phyloP scores from a whole-genome alignment of 2,113 vertebrate genomes.

The Pyrgilauda ruficollis region DNA sequence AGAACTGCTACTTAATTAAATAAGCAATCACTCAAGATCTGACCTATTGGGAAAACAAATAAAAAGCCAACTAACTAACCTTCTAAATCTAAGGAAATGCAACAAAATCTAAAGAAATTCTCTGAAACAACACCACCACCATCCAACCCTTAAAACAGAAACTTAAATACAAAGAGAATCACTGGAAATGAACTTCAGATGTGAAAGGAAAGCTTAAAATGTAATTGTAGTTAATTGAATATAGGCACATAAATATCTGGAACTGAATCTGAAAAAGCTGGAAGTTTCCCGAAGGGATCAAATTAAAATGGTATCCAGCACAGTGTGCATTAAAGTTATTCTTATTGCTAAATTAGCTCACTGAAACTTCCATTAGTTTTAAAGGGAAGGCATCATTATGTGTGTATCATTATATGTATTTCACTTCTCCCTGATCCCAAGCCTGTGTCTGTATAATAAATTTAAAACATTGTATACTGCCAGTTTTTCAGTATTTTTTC shows the following conservation, averaged over 20 bases:
- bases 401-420: background rate
- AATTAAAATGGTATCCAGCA: background rate
- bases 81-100: background rate
- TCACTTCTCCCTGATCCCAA: background rate
- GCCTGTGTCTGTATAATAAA: background rate
- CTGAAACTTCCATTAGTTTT: background rate
- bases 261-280: background rate
- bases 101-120: background rate
- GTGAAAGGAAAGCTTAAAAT: background rate
- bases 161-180: background rate
- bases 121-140: rapidly evolving
- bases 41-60: background rate
- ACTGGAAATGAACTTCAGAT: background rate
- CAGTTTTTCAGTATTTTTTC: background rate
- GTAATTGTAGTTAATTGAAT: background rate
- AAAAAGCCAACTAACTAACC: background rate
- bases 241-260: background rate
- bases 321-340: background rate
- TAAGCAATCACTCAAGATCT: background rate
- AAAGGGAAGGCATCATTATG: background rate
- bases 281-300: background rate
- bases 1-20: background rate
- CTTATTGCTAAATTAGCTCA: background rate
- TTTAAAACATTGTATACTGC: background rate
- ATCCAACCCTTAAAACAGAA: background rate